Evolutionary conservation across 64 coral and sea anemone genomes (phyloP), one percentile per base, ranked within the genome.

Genomic region (Dendrophyllia cribrosa): DNA sequence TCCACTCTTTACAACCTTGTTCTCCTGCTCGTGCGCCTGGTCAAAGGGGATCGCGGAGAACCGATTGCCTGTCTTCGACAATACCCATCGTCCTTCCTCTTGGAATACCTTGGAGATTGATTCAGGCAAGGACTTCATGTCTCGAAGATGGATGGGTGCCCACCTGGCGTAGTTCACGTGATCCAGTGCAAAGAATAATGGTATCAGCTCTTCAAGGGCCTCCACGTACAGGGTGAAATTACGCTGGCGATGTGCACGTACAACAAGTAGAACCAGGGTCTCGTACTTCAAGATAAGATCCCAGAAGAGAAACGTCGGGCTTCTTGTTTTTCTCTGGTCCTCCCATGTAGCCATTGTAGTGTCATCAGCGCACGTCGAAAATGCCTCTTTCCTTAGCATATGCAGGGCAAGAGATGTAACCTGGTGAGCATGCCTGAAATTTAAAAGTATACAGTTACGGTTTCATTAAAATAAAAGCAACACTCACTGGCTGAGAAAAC

Each of bases 1-100:
- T 67, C 59, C 82, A 66, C 69, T 71, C 10, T 74, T 88, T 11
- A 74, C 68, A 2, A 74, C 71, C 49, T 70, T 71, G 68, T 88
- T 74, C 19, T 88, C 49, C 48, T 88, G 86, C 15, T 88, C 86
- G 26, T 75, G 69, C 8, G 68, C 82, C 51, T 88, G 86, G 12
- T 88, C 83, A 53, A 88, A 72, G 4, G 86, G 86, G 7, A 88
- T 88, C 13, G 68, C 58, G 53, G 68, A 88, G 53, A 74, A 88
- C 26, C 23, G 13, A 56, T 72, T 58, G 9, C 51, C 86, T 17
- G 86, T 73, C n/a, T 75, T 88, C 4, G 66, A 51, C 49, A 88
- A 72, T 19, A 88, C 86, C 66, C 66, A 74, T 19, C 51, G 49
- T 11, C 68, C 68, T 75, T 71, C 49, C 20, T 43, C 59, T 68